Evolutionary conservation across 2,113 vertebrate genomes (phyloP), one percentile per base, ranked within the genome.

Genomic region (Acinonyx jubatus): DNA sequence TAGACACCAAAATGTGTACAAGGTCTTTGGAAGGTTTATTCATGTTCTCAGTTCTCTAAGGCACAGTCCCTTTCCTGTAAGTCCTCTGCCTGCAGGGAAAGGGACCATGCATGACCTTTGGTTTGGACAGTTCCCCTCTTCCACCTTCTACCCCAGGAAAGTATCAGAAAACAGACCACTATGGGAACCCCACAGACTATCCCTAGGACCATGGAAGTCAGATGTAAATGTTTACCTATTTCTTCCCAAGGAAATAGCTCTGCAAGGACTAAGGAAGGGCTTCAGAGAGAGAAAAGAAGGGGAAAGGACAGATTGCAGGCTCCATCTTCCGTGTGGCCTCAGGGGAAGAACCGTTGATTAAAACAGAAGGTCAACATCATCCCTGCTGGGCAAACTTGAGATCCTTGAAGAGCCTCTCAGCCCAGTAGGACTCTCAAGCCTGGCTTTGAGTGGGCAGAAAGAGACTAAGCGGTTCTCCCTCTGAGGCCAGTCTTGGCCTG

Each of bases 341-440:
- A 10, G 8, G 92, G 83, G 65, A 95, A 36, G 79, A 95, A 69
- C 45, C 48, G 9, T 16, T 97, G 74, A 96, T 80, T 96, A 89
- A 86, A 90, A 63, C 0, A 0, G 21, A 95, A 96, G 33, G n/a
- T 94, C 88, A 92, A 33, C 45, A 66, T 89, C 55, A 14, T 80
- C 78, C 41, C 33, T 71, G 18, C 50, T 65, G 68, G n/a, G 90
- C 57, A 84, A 79, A 86, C 41, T 69, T 41, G n/a, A 95, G 96
- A 76, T 90, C 21, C 33, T 57, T 96, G 86, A 97, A 94, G 90
- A 94, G 94, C 65, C 89, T 96, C 94, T 97, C 87, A 84, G 48
- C 31, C 73, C 50, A 65, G 38, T 50, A 96, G 79, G n/a, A 92
- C 96, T 96, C 96, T 95, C 52, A 48, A 94, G 61, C n/a, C 68